phyloP scores from a whole-genome alignment of 2,797 vertebrate genomes.

The Amazonetta brasiliensis region DNA sequence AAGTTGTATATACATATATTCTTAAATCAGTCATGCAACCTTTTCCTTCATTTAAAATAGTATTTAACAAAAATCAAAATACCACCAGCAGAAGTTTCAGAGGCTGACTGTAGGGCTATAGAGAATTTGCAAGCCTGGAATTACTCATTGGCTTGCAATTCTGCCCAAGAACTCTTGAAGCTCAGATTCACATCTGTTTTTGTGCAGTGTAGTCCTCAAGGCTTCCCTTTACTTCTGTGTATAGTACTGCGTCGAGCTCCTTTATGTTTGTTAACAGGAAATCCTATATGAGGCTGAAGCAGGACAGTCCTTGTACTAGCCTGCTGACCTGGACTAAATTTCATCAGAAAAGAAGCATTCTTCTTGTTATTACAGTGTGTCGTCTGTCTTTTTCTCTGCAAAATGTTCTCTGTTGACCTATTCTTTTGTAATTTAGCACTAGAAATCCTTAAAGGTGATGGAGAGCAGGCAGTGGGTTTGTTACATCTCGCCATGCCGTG shows the following conservation, averaged over 20 bases:
- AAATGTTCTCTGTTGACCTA: background rate
- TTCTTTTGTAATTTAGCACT: background rate
- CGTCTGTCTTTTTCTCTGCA: background rate
- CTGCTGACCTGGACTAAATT: background rate
- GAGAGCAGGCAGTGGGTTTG: background rate
- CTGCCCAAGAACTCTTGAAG: background rate
- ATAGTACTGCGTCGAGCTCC: no score
- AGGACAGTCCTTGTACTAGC: background rate
- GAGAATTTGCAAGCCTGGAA: background rate
- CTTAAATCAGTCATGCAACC: background rate
- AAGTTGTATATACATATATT: background rate
- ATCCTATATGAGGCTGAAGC: background rate
- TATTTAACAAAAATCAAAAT: background rate
- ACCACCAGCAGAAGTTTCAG: background rate
- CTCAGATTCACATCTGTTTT: background rate
- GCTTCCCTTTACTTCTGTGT: background rate
- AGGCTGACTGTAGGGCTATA: background rate
- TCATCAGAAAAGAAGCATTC: background rate
- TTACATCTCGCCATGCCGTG: background rate
- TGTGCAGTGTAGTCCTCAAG: background rate
- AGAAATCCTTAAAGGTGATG: background rate
- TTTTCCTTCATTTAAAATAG: background rate
- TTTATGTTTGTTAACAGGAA: background rate
- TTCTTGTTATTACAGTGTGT: background rate
- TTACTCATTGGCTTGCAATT: background rate